Evolutionary conservation across 1,140 invertebrate species (phyloP).

Genomic region (Alviniconcha marisindica): DNA sequence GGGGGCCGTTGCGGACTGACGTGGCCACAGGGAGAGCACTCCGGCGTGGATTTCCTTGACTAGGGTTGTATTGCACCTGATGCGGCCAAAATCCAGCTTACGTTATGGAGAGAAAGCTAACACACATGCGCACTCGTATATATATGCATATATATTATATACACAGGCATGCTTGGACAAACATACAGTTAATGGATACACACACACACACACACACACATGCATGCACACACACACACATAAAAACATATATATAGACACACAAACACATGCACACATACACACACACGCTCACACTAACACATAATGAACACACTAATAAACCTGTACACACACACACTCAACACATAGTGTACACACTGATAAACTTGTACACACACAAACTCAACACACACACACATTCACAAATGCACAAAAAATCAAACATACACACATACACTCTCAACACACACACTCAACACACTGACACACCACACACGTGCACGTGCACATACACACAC

Average conservation of each 20-base stretch:
- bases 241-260: not conserved
- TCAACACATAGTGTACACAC: too few relatives aligned
- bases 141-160: too few relatives aligned
- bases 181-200: too few relatives aligned
- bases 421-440: too few relatives aligned
- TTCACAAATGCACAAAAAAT: not conserved
- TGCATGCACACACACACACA: not conserved
- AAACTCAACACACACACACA: not conserved
- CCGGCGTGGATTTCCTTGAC: conserved; percentile 51
- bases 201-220: not conserved
- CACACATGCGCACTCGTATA: too few relatives aligned
- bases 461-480: not conserved
- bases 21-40: conserved; percentile 59
- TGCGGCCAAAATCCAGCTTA: too few relatives aligned
- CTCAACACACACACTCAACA: too few relatives aligned
- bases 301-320: not conserved
- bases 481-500: not conserved
- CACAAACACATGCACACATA: not conserved
- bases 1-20: conserved; percentile 43
- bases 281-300: not conserved
- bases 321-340: not conserved
- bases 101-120: too few relatives aligned
- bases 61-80: conserved; percentile 67
- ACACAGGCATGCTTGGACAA: too few relatives aligned
- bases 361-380: too few relatives aligned